These are phyloP conservation scores for Nowickia ferox DNA, from an alignment of 2,888 invertebrate genomes.

Conservation along the genomic window DNA sequence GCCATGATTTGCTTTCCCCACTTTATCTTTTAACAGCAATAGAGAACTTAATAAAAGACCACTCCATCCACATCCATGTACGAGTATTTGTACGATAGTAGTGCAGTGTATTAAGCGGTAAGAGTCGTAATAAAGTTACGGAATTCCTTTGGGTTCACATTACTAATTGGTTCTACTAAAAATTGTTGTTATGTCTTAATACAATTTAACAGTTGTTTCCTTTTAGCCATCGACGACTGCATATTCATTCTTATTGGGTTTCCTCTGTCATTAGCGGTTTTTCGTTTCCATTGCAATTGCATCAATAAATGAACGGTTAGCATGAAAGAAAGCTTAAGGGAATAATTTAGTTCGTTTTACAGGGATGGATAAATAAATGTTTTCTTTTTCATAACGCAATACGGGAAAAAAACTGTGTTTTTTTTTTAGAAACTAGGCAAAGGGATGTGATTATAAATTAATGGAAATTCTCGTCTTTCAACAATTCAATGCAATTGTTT, in stretches of 20 bases:
- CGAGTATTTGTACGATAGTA: too few relatives aligned
- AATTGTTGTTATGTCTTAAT: constrained; percentile 36
- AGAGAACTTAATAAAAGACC: not conserved
- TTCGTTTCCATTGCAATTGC: not conserved
- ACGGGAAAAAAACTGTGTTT: too few relatives aligned
- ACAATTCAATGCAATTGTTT: too few relatives aligned
- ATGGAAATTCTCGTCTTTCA: too few relatives aligned
- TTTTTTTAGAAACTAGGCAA: too few relatives aligned
- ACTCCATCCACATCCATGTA: not conserved
- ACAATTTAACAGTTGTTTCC: constrained; percentile 24
- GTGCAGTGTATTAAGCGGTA: not conserved
- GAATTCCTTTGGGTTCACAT: constrained; percentile 52
- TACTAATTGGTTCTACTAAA: constrained; percentile 59
- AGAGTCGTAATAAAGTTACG: not conserved
- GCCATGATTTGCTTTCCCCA: constrained; percentile 49
- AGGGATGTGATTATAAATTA: fast-evolving
- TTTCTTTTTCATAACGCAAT: too few relatives aligned
- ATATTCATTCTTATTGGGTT: not conserved
- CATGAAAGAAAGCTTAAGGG: too few relatives aligned
- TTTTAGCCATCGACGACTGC: not conserved
- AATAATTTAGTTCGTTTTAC: too few relatives aligned
- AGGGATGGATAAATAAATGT: not conserved
- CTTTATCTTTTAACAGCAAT: constrained; percentile 45
- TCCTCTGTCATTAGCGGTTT: not conserved
- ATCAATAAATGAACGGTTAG: not conserved